Conservation (phyloP, 1,140 invertebrate species). For the Neomicropteryx cornuta region DNA sequence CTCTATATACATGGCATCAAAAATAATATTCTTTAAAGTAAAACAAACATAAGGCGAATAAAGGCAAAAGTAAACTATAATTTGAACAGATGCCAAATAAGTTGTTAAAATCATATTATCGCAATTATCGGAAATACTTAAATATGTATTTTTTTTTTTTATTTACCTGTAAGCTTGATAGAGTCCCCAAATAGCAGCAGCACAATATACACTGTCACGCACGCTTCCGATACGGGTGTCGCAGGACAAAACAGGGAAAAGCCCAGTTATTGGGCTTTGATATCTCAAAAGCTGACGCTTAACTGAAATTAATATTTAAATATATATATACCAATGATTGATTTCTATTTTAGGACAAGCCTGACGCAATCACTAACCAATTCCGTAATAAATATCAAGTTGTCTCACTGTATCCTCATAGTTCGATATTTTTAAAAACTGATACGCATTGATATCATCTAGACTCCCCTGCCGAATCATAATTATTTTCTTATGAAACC, state of each 20-base stretch:
- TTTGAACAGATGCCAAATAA: no score
- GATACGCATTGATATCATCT: conserved; percentile 60
- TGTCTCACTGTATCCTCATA: conserved; percentile 85
- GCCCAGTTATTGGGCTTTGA: conserved; percentile 89
- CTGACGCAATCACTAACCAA: conserved; percentile 46
- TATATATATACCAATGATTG: neutral
- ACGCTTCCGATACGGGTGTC: conserved; percentile 75
- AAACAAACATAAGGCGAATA: no score
- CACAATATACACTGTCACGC: conserved; percentile 94
- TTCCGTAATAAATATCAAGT: conserved; percentile 86
- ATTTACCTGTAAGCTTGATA: conserved; percentile 93
- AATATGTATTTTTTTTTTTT: no score
- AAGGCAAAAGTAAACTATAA: no score
- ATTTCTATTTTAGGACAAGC: neutral
- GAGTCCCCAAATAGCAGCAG: conserved; percentile 88
- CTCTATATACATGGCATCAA: no score
- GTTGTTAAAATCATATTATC: conserved; percentile 1
- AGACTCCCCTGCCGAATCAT: conserved; percentile 48
- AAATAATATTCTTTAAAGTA: no score
- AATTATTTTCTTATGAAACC: no score
- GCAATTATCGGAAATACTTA: neutral
- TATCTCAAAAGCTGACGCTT: conserved; percentile 85
- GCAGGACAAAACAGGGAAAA: conserved; percentile 84
- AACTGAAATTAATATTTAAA: conserved; percentile 50
- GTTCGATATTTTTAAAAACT: conserved; percentile 70